A percentile compares a stretch with the other conserved stretches of the same genome.
Conservation (phyloP, 30 jellyfish, hydroid and myxozoan species). For the Hydractinia symbiolongicarpus region DNA sequence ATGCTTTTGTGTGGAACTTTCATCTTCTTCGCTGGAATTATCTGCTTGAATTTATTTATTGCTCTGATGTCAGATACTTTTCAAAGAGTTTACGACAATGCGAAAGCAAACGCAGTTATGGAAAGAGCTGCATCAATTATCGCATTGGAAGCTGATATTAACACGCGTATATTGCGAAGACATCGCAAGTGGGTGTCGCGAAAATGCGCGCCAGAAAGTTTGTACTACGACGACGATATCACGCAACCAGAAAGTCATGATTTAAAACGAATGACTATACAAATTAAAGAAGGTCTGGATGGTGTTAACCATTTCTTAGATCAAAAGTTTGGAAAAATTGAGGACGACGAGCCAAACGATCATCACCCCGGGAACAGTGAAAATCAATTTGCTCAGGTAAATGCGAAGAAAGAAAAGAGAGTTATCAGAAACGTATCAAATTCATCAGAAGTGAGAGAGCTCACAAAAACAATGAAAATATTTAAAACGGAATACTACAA, state of each 20-base stretch:
- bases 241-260: constrained; percentile 53
- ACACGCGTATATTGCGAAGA: constrained; percentile 38
- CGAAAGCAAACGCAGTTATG: constrained; percentile 88
- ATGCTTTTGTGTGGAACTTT: constrained; percentile 73
- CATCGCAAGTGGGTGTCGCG: constrained; percentile 30
- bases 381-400: neutral
- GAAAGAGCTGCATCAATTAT: constrained; percentile 78
- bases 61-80: constrained; percentile 95
- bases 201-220: constrained; percentile 77
- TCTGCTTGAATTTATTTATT: constrained; percentile 79
- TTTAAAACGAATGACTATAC: constrained; percentile 67
- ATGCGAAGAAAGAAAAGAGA: neutral
- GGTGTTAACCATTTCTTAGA: constrained; percentile 34
- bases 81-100: constrained; percentile 97
- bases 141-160: constrained; percentile 42
- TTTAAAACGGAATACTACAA: constrained; percentile 12
- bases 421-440: neutral
- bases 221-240: constrained; percentile 83
- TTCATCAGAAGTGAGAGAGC: neutral
- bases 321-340: constrained; percentile 20
- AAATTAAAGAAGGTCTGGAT: constrained; percentile 59
- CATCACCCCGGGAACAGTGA: neutral
- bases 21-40: constrained; percentile 74
- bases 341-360: too few species aligned
- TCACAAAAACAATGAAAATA: neutral